phyloP scores from a whole-genome alignment of 2,797 vertebrate species.

The Typhlichthys eigenmanni region DNA sequence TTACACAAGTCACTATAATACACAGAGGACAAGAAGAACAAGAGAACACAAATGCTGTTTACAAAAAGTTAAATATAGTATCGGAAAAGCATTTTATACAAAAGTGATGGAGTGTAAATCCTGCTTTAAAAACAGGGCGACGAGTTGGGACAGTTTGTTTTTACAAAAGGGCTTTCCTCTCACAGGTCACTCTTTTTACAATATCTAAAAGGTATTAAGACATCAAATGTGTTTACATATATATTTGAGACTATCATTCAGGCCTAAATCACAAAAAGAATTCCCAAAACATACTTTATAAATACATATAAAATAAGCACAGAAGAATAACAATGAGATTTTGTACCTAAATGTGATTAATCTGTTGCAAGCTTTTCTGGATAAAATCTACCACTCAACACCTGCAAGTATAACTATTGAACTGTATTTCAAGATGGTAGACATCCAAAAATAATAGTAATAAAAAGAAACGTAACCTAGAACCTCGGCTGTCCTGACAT shows the following conservation, averaged over 20 bases:
- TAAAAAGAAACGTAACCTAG: background rate
- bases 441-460: conserved; percentile 28
- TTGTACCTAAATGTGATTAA: conserved; percentile 73
- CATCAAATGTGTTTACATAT: conserved; percentile 79
- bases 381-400: conserved; percentile 68
- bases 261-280: conserved; percentile 79
- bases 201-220: conserved; percentile 84
- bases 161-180: conserved; percentile 76
- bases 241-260: conserved; percentile 79
- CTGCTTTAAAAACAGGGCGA: conserved; percentile 71
- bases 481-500: conserved; percentile 31
- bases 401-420: conserved; percentile 61
- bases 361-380: conserved; percentile 70
- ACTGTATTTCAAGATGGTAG: conserved; percentile 44
- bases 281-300: conserved; percentile 75
- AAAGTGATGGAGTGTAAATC: conserved; percentile 72
- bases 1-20: conserved; percentile 80
- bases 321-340: conserved; percentile 67
- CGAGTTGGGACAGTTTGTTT: conserved; percentile 50
- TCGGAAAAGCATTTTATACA: conserved; percentile 78
- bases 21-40: conserved; percentile 75
- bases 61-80: conserved; percentile 81
- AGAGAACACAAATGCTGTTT: conserved; percentile 74
- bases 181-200: conserved; percentile 77
- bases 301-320: conserved; percentile 82